Base-by-base conservation (phyloP, 2,797 vertebrate genomes). In the Thalassophryne amazonica region DNA sequence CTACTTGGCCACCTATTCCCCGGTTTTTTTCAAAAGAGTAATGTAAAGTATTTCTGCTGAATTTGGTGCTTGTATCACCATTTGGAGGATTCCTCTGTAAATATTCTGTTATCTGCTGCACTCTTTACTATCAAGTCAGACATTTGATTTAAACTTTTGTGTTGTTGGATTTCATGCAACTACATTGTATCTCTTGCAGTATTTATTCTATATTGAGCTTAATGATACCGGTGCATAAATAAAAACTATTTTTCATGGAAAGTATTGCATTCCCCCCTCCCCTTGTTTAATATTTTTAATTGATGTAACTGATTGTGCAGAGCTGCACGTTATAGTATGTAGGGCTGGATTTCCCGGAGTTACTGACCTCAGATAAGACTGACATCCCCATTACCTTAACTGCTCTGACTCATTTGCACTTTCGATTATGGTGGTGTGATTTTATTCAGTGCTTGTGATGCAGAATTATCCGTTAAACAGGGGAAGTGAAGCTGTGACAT, bases 221-320 rank as follows among this genome's bases (percentile, higher is more conserved):
- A 45, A 34, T 76, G 19, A 73, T 73, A 65, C 69, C 36, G 65
- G 49, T 75, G 59, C 57, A 54, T 73, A 65, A 87, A 84, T 87
- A 87, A 87, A 88, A 87, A 88, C 56, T 13, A 49, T 73, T 81
- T 81, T 86, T 69, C 39, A 77, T 57, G 20, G 17, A 70, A 34
- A 36, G 2, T 38, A 13, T 3, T 14, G 4, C 53, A 35, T 22
- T 33, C 6, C 3, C 34, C 1, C 6, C 4, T n/a, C 52, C 18
- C 14, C 16, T 15, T 18, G 15, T 20, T 6, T n/a, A 10, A 34
- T 38, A 11, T 13, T 22, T 5, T 7, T 6, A 22, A 22, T 7
- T 2, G 6, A 7, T 6, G 4, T 6, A 22, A 2, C 10, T 24
- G 60, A 59, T 38, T 54, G 2, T 51, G 59, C 22, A 45, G 38